Evolutionary conservation across 92 coral and sea anemone genomes (phyloP).

Genomic region (Siderastrea siderea): DNA sequence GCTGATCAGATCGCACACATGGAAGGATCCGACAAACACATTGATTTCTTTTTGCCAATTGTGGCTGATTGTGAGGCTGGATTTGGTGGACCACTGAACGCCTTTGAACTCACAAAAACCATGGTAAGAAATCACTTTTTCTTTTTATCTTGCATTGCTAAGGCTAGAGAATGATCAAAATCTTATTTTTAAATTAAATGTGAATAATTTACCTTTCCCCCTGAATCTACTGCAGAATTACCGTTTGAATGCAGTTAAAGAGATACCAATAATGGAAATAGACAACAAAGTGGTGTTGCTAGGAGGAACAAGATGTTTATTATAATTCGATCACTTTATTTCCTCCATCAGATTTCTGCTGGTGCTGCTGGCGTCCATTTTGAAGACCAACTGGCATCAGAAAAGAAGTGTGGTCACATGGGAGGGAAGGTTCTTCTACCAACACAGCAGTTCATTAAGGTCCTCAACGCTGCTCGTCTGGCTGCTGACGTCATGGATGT

Average conservation of each 20-base stretch:
- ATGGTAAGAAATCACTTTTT: constrained; percentile 72
- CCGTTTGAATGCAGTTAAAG: too few relatives aligned
- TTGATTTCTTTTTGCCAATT: constrained; percentile 91
- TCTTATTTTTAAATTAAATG: too few relatives aligned
- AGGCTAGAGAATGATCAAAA: too few relatives aligned
- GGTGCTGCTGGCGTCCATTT: constrained; percentile 98
- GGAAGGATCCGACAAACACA: constrained; percentile 79
- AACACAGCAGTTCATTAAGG: constrained; percentile 94
- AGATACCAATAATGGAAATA: too few relatives aligned
- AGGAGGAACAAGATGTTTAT: too few relatives aligned
- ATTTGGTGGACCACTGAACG: constrained; percentile 98
- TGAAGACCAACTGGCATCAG: constrained; percentile 99
- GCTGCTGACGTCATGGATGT: constrained; percentile 94
- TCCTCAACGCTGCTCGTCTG: constrained; percentile 95
- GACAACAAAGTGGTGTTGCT: too few relatives aligned
- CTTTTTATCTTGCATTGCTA: too few relatives aligned
- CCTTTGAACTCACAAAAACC: constrained; percentile 89
- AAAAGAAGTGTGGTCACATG: constrained; percentile 99
- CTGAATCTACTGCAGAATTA: too few relatives aligned
- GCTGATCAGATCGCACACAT: constrained; percentile 99
- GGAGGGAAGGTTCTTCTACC: constrained; percentile 98
- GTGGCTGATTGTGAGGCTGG: constrained; percentile 99
- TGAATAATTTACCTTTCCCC: too few relatives aligned
- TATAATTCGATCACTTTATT: too few relatives aligned
- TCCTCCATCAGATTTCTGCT: constrained; percentile 79